Evolutionary conservation across 2,797 vertebrate genomes (phyloP).

Genomic region (Centropyge bicolor): DNA sequence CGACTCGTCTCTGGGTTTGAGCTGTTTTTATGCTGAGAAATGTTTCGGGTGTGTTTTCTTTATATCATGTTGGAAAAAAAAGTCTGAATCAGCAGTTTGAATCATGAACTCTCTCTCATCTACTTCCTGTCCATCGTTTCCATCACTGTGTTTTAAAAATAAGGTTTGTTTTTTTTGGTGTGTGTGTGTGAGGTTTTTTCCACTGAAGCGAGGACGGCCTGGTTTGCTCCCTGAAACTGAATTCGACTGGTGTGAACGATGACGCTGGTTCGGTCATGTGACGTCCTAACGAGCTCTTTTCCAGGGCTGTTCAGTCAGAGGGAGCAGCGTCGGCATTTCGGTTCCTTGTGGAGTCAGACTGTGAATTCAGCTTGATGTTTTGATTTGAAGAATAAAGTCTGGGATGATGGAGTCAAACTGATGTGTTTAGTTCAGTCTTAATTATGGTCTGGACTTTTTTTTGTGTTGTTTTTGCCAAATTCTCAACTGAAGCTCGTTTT

Average conservation of each 20-base stretch:
- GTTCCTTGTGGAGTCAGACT: neutral
- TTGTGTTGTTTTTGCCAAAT: neutral
- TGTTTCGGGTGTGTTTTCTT: neutral
- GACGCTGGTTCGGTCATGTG: constrained; percentile 11
- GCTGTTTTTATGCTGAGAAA: neutral
- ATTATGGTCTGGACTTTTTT: neutral
- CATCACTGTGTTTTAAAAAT: neutral
- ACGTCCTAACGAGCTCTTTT: constrained; percentile 5
- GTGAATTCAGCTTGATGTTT: neutral
- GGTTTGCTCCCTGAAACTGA: neutral
- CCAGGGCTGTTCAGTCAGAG: neutral
- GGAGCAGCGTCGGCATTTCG: neutral
- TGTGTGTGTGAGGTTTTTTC: neutral
- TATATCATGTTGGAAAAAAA: neutral
- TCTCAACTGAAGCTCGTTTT: neutral
- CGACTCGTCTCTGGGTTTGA: constrained; percentile 7
- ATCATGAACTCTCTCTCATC: neutral
- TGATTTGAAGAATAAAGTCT: neutral
- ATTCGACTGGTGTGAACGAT: constrained; percentile 10
- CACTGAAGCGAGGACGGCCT: neutral
- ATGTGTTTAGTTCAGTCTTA: neutral
- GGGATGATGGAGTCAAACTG: neutral
- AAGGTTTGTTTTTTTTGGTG: neutral
- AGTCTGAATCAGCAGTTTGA: neutral
- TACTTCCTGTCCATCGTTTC: neutral